Evolutionary conservation across 2,113 vertebrate species (phyloP).

Genomic region (Tringa solitaria): DNA sequence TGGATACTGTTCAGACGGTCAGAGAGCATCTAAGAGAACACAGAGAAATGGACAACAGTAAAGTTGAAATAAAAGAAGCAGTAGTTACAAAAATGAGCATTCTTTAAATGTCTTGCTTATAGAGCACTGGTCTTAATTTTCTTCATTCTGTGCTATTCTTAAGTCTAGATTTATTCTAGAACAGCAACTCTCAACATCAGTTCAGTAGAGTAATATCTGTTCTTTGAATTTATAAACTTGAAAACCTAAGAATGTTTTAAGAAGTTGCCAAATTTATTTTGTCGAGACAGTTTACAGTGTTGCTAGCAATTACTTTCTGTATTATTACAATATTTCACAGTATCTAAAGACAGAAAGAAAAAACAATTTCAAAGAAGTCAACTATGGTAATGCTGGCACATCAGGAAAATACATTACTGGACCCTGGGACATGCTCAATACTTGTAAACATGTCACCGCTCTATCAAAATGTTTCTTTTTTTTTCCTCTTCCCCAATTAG

Average conservation of each 20-base stretch:
- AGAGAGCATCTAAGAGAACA: neutral
- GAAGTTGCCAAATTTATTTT: neutral
- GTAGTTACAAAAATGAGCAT: neutral
- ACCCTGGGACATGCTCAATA: neutral
- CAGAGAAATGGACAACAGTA: neutral
- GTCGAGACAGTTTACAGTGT: neutral
- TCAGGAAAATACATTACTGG: neutral
- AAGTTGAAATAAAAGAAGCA: neutral
- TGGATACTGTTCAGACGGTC: constrained; percentile 3
- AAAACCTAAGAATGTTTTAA: neutral
- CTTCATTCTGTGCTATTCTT: neutral
- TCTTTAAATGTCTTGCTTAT: neutral
- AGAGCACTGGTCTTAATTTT: neutral
- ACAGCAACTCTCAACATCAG: neutral
- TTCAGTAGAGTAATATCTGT: neutral
- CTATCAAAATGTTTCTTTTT: neutral
- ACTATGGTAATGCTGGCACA: neutral
- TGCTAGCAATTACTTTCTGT: neutral
- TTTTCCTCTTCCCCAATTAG: neutral
- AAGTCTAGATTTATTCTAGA: neutral
- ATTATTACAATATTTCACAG: neutral
- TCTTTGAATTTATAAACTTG: neutral
- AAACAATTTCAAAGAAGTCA: neutral
- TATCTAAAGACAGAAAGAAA: neutral
- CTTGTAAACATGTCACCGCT: neutral